These are phyloP conservation scores for Incurvaria masculella DNA, from an alignment of 2,888 invertebrate genomes.

Conservation along the genomic window DNA sequence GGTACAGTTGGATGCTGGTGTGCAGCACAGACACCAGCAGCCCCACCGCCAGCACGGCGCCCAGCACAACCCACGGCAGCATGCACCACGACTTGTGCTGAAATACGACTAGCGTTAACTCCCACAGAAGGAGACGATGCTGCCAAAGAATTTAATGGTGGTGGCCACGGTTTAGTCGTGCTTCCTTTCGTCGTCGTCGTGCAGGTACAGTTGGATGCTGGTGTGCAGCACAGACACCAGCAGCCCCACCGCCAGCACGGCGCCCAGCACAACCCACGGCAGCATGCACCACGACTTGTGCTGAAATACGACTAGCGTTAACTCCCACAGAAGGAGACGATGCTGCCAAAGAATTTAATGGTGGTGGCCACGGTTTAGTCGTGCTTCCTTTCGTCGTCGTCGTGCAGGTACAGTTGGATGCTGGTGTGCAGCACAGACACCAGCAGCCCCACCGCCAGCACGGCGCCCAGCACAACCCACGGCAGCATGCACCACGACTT, in stretches of 20 bases:
- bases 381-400: conserved; percentile 10
- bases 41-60: conserved; percentile 54
- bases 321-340: conserved; percentile 46
- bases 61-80: conserved; percentile 77
- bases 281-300: conserved; percentile 79
- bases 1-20: conserved; percentile 61
- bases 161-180: conserved; percentile 31
- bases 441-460: conserved; percentile 58
- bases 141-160: conserved; percentile 39
- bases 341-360: conserved; percentile 38
- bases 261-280: conserved; percentile 72
- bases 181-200: neutral
- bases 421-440: conserved; percentile 79
- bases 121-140: conserved; percentile 45
- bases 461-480: conserved; percentile 67
- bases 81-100: conserved; percentile 79
- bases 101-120: no score
- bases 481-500: conserved; percentile 81
- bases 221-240: conserved; percentile 79
- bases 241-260: conserved; percentile 55
- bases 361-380: conserved; percentile 34
- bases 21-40: conserved; percentile 76
- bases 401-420: conserved; percentile 40
- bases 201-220: conserved; percentile 51
- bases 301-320: no score